Base-by-base conservation (phyloP, 2,797 vertebrate genomes). In the Arrhamphus sclerolepis region DNA sequence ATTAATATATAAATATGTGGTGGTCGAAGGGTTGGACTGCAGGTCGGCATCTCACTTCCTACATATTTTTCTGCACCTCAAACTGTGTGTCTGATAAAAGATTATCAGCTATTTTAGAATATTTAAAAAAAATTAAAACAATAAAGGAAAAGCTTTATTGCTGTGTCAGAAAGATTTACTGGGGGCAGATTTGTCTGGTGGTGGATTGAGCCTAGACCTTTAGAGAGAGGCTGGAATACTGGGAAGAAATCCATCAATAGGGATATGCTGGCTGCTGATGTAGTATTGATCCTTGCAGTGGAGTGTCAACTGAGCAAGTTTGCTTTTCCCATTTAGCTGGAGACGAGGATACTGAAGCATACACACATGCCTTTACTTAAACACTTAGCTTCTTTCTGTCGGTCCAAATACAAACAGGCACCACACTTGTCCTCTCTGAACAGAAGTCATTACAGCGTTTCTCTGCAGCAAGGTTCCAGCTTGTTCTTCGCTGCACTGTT, bases 401-500 rank as follows among this genome's bases (percentile, higher is more conserved):
- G 56, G 8, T 42, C 34, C 7, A 52, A 42, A 70, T 47, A 4
- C 46, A n/a, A n/a, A n/a, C n/a, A 46, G 7, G 20, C 26, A 5
- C 56, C 62, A 19, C 44, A 53, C 53, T 46, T 6, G 0, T 19
- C 62, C 40, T 38, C 46, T 48, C n/a, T n/a, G 50, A 22, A 41
- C 38, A 59, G 18, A 56, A 71, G 67, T 72, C 63, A 38, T 70
- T 77, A 62, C n/a, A n/a, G 48, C 14, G 8, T 58, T 67, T 59
- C 20, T 74, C 20, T 72, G 10, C 49, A 50, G 77, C 51, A 56
- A 56, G 31, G 21, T 18, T 61, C 39, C 21, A 24, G 55, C 47
- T 50, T 28, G 17, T 21, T 49, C 49, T 61, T 78, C 34, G 6
- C 21, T 66, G 68, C 5, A 4, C 63, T 17, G 53, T 19, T 31